Evolutionary conservation across 2,888 invertebrate species (phyloP).

Genomic region (Meliscaeva auricollis): DNA sequence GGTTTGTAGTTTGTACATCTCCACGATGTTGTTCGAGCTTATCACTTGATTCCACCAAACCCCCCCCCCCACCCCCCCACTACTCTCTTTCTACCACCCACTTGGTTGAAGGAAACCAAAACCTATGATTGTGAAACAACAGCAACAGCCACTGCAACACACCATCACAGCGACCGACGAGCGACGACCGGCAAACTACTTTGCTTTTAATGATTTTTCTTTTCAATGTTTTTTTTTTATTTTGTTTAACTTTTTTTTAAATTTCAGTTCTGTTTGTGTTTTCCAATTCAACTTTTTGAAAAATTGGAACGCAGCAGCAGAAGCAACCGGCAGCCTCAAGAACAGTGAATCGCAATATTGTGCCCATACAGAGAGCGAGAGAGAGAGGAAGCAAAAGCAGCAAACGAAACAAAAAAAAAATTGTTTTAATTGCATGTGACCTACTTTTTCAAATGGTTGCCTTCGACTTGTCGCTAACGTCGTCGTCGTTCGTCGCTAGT

Average conservation of each 20-base stretch:
- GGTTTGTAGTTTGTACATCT: no score
- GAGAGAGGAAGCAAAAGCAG: constrained; percentile 57
- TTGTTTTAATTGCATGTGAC: constrained; percentile 73
- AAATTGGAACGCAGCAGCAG: constrained; percentile 63
- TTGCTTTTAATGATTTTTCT: constrained; percentile 70
- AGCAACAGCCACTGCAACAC: constrained; percentile 7
- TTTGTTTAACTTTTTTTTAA: no score
- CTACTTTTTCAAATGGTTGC: constrained; percentile 74
- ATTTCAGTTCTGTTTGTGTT: constrained; percentile 30
- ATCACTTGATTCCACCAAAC: constrained; percentile 27
- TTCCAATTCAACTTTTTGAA: constrained; percentile 52
- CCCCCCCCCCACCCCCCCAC: neutral
- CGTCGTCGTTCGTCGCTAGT: constrained; percentile 15
- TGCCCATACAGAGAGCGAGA: constrained; percentile 30
- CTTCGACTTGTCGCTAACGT: constrained; percentile 57
- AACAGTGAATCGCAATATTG: constrained; percentile 71
- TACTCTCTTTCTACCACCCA: constrained; percentile 20
- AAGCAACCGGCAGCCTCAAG: constrained; percentile 52
- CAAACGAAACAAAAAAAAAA: constrained; percentile 29
- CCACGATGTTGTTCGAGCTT: constrained; percentile 51
- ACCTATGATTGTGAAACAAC: constrained; percentile 27
- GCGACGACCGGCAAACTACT: constrained; percentile 60
- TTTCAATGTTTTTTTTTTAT: constrained; percentile 36
- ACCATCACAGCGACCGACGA: constrained; percentile 18
- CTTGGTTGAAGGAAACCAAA: constrained; percentile 46